A percentile compares a stretch with the other conserved stretches of the same genome.
Conservation (phyloP, 2,113 vertebrate genomes). For the Petromus typicus region DNA sequence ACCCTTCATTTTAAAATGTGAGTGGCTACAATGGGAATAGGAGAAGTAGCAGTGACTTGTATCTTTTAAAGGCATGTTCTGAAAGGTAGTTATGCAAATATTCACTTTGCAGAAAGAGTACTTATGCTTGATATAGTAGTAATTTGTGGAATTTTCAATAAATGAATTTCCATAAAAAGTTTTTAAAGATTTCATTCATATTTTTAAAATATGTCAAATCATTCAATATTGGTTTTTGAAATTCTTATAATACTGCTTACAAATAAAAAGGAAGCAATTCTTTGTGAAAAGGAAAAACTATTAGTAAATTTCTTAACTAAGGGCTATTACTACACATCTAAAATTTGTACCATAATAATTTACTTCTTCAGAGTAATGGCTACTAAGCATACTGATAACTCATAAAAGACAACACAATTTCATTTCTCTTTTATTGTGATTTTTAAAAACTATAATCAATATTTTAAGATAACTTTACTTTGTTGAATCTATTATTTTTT, state of each 20-base stretch:
- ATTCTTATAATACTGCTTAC: background rate
- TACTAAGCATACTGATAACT: background rate
- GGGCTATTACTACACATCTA: background rate
- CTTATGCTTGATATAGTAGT: background rate
- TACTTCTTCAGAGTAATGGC: background rate
- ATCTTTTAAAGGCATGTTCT: background rate
- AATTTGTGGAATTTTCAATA: background rate
- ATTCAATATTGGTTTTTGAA: background rate
- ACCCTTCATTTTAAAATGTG: background rate
- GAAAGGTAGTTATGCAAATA: background rate
- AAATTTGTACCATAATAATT: background rate
- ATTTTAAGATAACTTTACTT: conserved; percentile 1
- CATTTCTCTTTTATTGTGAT: background rate
- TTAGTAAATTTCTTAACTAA: background rate
- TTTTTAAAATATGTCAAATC: background rate
- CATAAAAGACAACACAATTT: background rate
- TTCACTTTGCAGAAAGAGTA: background rate
- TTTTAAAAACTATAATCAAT: background rate
- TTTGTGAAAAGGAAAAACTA: background rate
- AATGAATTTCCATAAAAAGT: background rate
- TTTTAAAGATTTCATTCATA: background rate
- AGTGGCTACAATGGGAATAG: fast-evolving
- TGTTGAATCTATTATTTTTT: background rate
- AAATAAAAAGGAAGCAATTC: background rate
- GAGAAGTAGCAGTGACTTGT: fast-evolving